Evolutionary conservation across 2,888 invertebrate species (phyloP).

Genomic region (Chymomyza amoena): DNA sequence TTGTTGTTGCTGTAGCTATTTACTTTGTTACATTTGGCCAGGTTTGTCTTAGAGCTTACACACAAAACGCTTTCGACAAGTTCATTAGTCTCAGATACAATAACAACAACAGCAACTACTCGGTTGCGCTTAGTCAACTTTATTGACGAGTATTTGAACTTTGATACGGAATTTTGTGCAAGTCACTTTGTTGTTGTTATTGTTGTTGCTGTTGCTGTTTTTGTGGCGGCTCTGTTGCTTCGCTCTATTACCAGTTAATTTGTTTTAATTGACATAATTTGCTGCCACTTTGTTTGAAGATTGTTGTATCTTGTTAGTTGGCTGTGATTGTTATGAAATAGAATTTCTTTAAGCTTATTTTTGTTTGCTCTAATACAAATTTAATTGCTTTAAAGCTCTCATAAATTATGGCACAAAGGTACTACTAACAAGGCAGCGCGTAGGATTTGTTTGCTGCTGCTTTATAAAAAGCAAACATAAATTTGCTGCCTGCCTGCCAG

Average conservation of each 20-base stretch:
- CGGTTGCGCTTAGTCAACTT: constrained; percentile 60
- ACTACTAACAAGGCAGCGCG: not conserved
- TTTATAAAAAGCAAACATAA: constrained; percentile 63
- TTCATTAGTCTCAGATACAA: constrained; percentile 61
- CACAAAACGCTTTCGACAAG: constrained; percentile 28
- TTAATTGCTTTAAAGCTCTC: constrained; percentile 43
- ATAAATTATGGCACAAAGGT: constrained; percentile 38
- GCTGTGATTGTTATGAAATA: constrained; percentile 16
- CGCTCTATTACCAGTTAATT: constrained; percentile 47
- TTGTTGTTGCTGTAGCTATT: constrained; percentile 12
- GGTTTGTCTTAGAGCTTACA: not conserved
- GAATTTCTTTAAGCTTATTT: not conserved
- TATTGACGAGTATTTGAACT: constrained; percentile 65
- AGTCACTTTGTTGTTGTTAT: constrained; percentile 24
- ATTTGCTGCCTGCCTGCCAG: constrained; percentile 61
- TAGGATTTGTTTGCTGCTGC: not conserved
- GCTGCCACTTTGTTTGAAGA: constrained; percentile 27
- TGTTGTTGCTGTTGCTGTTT: constrained; percentile 29
- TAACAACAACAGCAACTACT: constrained; percentile 24
- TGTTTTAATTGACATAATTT: constrained; percentile 68
- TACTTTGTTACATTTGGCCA: constrained; percentile 2
- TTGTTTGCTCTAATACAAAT: constrained; percentile 52
- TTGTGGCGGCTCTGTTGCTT: not conserved
- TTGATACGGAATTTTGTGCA: constrained; percentile 50
- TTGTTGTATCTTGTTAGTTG: constrained; percentile 29